Conservation (phyloP, 92 coral and sea anemone genomes). For the Epizoanthus scotinus region DNA sequence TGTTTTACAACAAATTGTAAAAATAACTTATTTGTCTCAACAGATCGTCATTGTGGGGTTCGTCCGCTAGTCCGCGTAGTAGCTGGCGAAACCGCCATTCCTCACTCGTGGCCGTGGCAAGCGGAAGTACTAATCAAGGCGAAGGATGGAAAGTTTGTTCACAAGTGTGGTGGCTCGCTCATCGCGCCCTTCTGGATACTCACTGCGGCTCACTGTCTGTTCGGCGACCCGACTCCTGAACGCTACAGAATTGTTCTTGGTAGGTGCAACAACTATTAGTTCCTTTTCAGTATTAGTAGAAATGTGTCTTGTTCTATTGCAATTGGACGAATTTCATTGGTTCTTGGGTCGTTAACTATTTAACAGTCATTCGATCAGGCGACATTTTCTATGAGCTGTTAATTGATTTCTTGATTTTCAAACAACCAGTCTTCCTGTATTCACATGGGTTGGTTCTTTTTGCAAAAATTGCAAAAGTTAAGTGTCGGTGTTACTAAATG, state of each 20-base stretch:
- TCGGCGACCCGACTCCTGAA: conserved; percentile 24
- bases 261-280: background rate
- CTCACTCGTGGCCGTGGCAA: conserved; percentile 34
- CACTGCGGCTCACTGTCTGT: conserved; percentile 20
- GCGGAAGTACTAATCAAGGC: background rate
- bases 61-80: conserved; percentile 22
- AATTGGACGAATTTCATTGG: too few relatives aligned
- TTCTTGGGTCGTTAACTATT: too few relatives aligned
- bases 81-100: conserved; percentile 1
- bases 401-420: too few relatives aligned
- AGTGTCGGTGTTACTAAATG: too few relatives aligned
- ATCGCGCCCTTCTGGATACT: conserved; percentile 2
- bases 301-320: too few relatives aligned
- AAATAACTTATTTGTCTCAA: background rate
- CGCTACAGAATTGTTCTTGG: conserved; percentile 12
- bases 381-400: too few relatives aligned
- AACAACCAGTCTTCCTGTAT: too few relatives aligned
- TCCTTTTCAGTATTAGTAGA: too few relatives aligned
- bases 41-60: conserved; percentile 5
- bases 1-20: too few relatives aligned
- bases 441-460: too few relatives aligned
- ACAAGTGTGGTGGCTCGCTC: conserved; percentile 22
- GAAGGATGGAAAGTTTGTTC: background rate
- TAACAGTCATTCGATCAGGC: too few relatives aligned
- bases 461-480: too few relatives aligned